Evolutionary conservation across 2,797 vertebrate genomes (phyloP), one percentile per base, ranked within the genome.

Genomic region (Bradypus variegatus): DNA sequence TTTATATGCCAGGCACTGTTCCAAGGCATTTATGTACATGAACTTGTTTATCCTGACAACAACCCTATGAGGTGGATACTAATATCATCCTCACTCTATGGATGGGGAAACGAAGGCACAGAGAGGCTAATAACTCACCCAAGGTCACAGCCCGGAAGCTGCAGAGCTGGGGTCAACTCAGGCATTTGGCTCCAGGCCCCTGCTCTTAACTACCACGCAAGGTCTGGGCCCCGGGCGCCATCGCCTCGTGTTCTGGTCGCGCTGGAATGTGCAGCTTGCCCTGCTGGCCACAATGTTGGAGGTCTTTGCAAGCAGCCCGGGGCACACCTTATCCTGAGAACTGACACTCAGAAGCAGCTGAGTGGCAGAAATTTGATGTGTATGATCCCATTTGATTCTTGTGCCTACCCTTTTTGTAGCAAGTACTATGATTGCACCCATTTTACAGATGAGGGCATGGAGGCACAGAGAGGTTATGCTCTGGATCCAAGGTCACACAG

Each of bases 11-110:
- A 8, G n/a, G 36, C n/a, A 10, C 50, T 8, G 1, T 38, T 18
- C 50, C 65, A 55, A 50, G 48, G 23, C 31, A 29, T 4, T 62
- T 36, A 21, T 1, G 0, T 8, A 7, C 0, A 6, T 4, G 41
- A 21, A 27, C 48, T 65, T 12, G 8, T 53, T 91, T 65, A 11
- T 55, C 78, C 73, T 31, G 82, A 62, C n/a, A 31, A 7, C 36
- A 36, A 5, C 23, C 38, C 3, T 14, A 25, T 14, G 29, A 8
- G 48, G 33, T 2, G 29, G 29, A 14, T 29, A 29, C 25, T 19
- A 15, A 45, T 25, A 50, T 62, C 8, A n/a, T 65, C 18, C 21
- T 76, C n/a, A 10, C 72, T 38, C 58, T 48, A 76, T 64, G 18
- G 70, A 18, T 55, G 69, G 69, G 31, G 38, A 82, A 58, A 58